These are phyloP conservation scores for Eupsilia transversa DNA, from an alignment of 2,888 invertebrate genomes.

Conservation along the genomic window DNA sequence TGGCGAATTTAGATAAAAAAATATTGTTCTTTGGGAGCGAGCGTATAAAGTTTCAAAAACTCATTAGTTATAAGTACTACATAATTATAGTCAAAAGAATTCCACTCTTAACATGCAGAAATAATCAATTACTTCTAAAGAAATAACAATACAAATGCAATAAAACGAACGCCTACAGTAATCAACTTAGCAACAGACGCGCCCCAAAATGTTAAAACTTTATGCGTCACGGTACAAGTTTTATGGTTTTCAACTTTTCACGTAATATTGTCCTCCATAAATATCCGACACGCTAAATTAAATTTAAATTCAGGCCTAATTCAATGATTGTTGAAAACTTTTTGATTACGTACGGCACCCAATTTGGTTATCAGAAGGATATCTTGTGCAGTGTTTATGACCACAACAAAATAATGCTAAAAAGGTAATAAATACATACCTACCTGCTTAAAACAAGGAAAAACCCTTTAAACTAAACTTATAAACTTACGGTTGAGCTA, in stretches of 20 bases:
- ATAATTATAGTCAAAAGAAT: neutral
- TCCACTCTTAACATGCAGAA: neutral
- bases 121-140: conserved; percentile 1
- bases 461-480: no score
- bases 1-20: neutral
- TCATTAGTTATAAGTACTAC: neutral
- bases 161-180: conserved; percentile 18
- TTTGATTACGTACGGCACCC: conserved; percentile 7
- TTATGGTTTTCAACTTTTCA: conserved; percentile 19
- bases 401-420: neutral
- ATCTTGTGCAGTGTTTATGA: neutral
- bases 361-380: neutral
- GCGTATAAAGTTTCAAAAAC: neutral
- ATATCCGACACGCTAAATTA: conserved; percentile 8
- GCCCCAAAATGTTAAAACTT: conserved; percentile 18
- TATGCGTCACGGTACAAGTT: conserved; percentile 19
- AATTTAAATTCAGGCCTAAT: conserved; percentile 34
- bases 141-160: conserved; percentile 11
- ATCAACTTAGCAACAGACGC: conserved; percentile 22
- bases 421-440: neutral
- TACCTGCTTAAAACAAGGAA: neutral
- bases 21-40: neutral
- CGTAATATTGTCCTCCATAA: neutral
- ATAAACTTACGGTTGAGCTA: neutral
- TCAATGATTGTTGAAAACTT: conserved; percentile 26